Percentiles rank a stretch among this genome's conserved stretches.
These are phyloP conservation scores for Acipenser transmontanus DNA, from an alignment of 2,797 vertebrate genomes.

Conservation along the genomic window DNA sequence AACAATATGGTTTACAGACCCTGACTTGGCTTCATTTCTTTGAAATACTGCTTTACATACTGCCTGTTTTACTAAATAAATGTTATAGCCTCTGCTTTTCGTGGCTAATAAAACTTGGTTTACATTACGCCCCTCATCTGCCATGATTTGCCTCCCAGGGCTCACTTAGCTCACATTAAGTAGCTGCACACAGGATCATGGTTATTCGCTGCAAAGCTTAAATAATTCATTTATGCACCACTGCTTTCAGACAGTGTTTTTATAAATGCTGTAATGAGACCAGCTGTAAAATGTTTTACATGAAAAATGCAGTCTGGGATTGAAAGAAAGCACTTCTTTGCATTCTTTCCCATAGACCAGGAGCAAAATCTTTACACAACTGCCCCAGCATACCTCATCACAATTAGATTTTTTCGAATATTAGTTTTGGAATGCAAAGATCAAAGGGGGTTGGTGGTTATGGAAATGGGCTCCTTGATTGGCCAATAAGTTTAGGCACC, in stretches of 20 bases:
- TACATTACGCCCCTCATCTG: constrained; percentile 69
- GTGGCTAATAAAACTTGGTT: constrained; percentile 75
- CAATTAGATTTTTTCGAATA: constrained; percentile 52
- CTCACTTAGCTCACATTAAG: constrained; percentile 73
- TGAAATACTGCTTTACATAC: constrained; percentile 33
- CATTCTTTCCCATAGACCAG: constrained; percentile 39
- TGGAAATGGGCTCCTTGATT: constrained; percentile 43
- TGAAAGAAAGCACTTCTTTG: constrained; percentile 38
- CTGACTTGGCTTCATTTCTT: constrained; percentile 1
- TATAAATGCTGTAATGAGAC: constrained; percentile 82
- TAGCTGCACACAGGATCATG: constrained; percentile 60
- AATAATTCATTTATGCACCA: constrained; percentile 87
- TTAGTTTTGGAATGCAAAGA: constrained; percentile 56
- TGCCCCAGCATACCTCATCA: constrained; percentile 47
- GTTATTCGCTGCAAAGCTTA: constrained; percentile 70
- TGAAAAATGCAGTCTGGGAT: constrained; percentile 34
- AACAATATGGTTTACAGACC: not conserved
- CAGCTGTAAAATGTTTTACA: constrained; percentile 75
- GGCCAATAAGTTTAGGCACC: constrained; percentile 48
- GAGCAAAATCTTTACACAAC: constrained; percentile 40
- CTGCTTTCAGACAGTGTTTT: constrained; percentile 79
- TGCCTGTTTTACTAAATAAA: constrained; percentile 73
- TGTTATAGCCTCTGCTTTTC: constrained; percentile 55
- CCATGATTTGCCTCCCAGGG: constrained; percentile 72
- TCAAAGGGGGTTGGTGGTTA: constrained; percentile 45